These are phyloP conservation scores for Aphidius gifuensis DNA, from an alignment of 1,140 invertebrate genomes.

Conservation along the genomic window DNA sequence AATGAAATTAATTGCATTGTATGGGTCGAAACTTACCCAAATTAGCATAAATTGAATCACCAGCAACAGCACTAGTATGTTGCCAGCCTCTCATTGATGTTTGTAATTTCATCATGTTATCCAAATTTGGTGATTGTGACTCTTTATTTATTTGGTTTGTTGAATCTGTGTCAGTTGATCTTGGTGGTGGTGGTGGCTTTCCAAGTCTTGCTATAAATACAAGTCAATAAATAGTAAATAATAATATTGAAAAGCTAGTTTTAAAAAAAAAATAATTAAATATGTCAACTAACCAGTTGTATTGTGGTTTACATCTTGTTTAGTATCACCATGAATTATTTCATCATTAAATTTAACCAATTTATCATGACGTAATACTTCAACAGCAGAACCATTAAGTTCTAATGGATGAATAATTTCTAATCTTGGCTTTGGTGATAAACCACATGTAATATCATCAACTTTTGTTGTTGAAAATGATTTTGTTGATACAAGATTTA, in stretches of 20 bases:
- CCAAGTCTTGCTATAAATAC: slow-evolving; percentile 53
- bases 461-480: slow-evolving; percentile 29
- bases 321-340: slow-evolving; percentile 30
- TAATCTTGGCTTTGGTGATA: slow-evolving; percentile 64
- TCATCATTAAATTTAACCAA: slow-evolving; percentile 50
- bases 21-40: slow-evolving; percentile 63
- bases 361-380: slow-evolving; percentile 67
- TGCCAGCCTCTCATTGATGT: slow-evolving; percentile 7
- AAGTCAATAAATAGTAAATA: slow-evolving; percentile 2
- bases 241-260: too few species aligned
- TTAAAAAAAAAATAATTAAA: neutral
- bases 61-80: slow-evolving; percentile 2
- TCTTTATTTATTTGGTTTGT: slow-evolving; percentile 55
- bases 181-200: slow-evolving; percentile 62
- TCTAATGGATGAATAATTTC: slow-evolving; percentile 87
- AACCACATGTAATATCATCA: slow-evolving; percentile 51
- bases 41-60: slow-evolving; percentile 74
- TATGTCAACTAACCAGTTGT: slow-evolving; percentile 34
- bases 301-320: slow-evolving; percentile 26
- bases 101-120: slow-evolving; percentile 6
- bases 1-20: slow-evolving; percentile 51
- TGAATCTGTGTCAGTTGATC: slow-evolving; percentile 53
- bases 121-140: slow-evolving; percentile 59
- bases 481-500: slow-evolving; percentile 51
- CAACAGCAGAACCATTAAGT: slow-evolving; percentile 73